Conservation (phyloP, 2,113 vertebrate genomes). For the Sphaerodactylus townsendi region DNA sequence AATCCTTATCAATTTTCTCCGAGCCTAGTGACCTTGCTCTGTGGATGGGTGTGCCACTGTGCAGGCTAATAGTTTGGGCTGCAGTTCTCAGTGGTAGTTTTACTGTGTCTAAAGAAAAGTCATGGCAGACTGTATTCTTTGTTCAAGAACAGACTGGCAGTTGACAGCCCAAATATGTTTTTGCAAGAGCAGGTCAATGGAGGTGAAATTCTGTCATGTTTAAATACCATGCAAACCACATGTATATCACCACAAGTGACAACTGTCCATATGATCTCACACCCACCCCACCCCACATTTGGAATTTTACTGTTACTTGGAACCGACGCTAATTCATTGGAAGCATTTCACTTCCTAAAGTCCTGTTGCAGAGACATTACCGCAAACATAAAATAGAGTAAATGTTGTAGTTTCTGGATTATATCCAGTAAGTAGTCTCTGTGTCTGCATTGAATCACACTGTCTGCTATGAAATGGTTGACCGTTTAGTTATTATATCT, state of each 20-base stretch:
- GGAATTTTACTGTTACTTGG: background rate
- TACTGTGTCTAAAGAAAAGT: background rate
- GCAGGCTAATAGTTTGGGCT: background rate
- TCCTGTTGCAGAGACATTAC: background rate
- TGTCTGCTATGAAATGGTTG: background rate
- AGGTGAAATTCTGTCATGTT: background rate
- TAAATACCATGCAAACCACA: background rate
- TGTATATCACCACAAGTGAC: background rate
- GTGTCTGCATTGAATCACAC: background rate
- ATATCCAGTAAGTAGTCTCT: background rate
- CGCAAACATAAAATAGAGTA: background rate
- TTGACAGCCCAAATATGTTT: background rate
- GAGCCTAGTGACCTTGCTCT: background rate
- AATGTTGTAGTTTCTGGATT: background rate
- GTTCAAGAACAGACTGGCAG: background rate
- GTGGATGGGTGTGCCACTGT: background rate
- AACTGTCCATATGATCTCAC: no score
- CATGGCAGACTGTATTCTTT: background rate
- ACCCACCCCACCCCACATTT: background rate
- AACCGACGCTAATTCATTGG: background rate
- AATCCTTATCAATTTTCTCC: background rate
- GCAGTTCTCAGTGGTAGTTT: background rate
- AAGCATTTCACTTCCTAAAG: background rate
- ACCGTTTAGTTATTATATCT: background rate
- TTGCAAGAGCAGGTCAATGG: background rate